Evolutionary conservation across 1,140 invertebrate genomes (phyloP), one percentile per base, ranked within the genome.

Genomic region (Akabosia matsudoensis): DNA sequence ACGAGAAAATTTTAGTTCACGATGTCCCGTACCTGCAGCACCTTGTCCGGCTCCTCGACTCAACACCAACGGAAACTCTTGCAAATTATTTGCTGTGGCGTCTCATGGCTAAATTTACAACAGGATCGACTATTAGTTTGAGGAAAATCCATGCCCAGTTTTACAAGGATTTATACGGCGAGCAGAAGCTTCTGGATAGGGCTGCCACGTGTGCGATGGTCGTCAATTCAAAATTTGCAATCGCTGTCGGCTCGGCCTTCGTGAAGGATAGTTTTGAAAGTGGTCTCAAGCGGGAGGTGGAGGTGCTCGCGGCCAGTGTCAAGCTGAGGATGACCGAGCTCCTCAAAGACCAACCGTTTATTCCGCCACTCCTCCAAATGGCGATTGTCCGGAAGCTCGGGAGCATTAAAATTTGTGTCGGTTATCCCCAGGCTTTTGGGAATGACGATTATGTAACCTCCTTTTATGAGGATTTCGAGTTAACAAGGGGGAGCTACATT

Each of bases 81-180:
- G 33, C 31, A 13, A 73, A 73, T 37, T 73, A 73, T 37, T 14
- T 73, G 7, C 16, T 34, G 30, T 73, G 70, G 70, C 4, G 70
- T n/a, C 33, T 73, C 70, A 24, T 73, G 22, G 70, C 24, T 24
- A 73, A 34, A 14, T 34, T 73, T 33, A 45, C 33, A 16, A 31
- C 70, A n/a, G 75, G 75, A n/a, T 71, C 75, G 16, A 76, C 75
- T 16, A 51, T 22, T 0, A 51, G 26, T n/a, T 34, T 76, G 67
- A 56, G 75, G 37, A 72, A 72, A 24, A 56, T 51, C 26, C 45
- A 34, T 37, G 70, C 51, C 31, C 34, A 76, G 26, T 76, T 72
- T 34, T 51, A 76, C 64, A 28, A 76, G 28, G 56, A 73, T 14
- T 54, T 76, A 28, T 76, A 73, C 33, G 76, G 76, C n/a, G 72